A percentile compares a stretch with the other conserved stretches of the same genome.
Conservation (phyloP, 2,113 vertebrate genomes). For the Platysternon megacephalum region DNA sequence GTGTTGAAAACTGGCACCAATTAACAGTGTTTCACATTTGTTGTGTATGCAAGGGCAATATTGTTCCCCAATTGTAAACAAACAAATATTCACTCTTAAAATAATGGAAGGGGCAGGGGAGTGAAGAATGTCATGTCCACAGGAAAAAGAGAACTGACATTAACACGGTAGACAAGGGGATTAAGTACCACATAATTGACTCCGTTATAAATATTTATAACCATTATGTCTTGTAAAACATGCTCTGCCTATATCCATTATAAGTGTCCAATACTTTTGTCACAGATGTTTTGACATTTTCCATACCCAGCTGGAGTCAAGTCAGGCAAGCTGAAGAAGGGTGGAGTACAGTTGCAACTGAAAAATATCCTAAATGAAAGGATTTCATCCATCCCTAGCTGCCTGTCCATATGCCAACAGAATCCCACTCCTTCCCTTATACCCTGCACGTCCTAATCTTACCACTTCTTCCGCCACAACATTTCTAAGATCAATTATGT, state of each 20-base stretch:
- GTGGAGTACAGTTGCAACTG: background rate
- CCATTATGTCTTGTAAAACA: background rate
- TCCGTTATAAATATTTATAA: background rate
- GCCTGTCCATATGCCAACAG: background rate
- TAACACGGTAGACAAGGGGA: background rate
- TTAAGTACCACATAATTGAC: background rate
- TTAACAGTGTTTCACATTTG: background rate
- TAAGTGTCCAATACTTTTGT: fast-evolving
- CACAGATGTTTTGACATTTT: too few relatives aligned
- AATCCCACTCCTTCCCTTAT: background rate
- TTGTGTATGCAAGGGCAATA: fast-evolving
- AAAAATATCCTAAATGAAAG: background rate
- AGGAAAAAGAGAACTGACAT: background rate
- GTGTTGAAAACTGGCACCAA: background rate
- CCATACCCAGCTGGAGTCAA: too few relatives aligned
- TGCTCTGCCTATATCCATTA: background rate
- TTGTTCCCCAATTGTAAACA: background rate
- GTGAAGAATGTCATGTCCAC: background rate
- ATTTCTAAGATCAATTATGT: background rate
- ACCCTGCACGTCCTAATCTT: background rate
- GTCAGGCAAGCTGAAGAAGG: background rate
- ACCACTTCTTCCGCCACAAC: background rate
- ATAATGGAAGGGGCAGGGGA: background rate
- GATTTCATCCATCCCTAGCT: background rate
- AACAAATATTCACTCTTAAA: background rate